Evolutionary conservation across 2,797 vertebrate species (phyloP).

Genomic region (Menidia menidia): DNA sequence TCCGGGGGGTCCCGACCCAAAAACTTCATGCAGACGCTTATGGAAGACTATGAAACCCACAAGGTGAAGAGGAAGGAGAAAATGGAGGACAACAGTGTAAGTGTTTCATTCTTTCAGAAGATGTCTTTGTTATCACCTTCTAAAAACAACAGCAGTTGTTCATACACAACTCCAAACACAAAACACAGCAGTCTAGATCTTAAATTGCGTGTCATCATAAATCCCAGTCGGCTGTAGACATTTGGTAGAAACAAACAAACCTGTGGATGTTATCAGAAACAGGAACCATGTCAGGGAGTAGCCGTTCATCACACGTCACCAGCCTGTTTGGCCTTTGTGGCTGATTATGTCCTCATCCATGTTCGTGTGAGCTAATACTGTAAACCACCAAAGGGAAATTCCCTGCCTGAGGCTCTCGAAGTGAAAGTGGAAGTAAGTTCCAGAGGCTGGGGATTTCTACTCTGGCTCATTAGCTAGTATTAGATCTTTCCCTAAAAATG

Average conservation of each 20-base stretch:
- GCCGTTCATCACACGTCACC: neutral
- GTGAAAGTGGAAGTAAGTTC: slow-evolving; percentile 43
- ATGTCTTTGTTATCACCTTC: neutral
- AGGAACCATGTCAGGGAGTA: neutral
- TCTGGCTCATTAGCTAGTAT: slow-evolving; percentile 9
- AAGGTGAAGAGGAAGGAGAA: slow-evolving; percentile 95
- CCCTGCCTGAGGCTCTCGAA: slow-evolving; percentile 39
- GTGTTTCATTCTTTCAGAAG: slow-evolving; percentile 56
- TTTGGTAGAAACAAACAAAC: neutral
- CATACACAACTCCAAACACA: neutral
- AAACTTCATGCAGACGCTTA: slow-evolving; percentile 97
- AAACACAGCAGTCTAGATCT: neutral
- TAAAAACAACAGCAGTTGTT: neutral
- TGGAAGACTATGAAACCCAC: slow-evolving; percentile 98
- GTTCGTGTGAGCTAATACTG: slow-evolving; percentile 24
- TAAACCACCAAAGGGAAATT: slow-evolving; percentile 51
- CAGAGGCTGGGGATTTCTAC: slow-evolving; percentile 25
- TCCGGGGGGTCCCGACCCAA: slow-evolving; percentile 90
- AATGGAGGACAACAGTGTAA: slow-evolving; percentile 94
- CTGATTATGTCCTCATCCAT: slow-evolving; percentile 1
- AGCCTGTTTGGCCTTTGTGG: neutral
- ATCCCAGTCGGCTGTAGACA: neutral
- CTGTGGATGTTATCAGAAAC: neutral
- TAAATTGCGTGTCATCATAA: neutral
- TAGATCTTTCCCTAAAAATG: neutral